These are phyloP conservation scores for Hyaena hyaena DNA, from an alignment of 2,113 vertebrate species.

Conservation along the genomic window DNA sequence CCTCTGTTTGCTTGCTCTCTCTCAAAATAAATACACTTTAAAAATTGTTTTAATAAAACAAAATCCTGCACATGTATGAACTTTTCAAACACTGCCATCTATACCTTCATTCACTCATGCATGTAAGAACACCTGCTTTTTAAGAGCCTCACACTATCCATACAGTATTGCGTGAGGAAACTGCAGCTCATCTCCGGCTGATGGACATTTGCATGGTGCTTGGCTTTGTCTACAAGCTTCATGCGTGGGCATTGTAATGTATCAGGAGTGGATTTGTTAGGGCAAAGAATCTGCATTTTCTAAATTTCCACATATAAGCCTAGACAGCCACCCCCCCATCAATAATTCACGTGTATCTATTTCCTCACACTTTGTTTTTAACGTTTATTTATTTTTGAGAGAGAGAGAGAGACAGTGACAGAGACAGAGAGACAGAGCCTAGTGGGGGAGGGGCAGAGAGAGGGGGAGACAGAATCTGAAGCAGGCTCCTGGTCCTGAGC, in stretches of 20 bases:
- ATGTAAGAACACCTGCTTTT: not conserved
- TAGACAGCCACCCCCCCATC: not conserved
- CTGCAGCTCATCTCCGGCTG: not conserved
- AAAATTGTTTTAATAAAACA: too few species aligned
- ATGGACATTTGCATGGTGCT: not conserved
- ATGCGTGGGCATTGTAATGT: not conserved
- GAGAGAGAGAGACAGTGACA: too few species aligned
- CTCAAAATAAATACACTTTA: too few species aligned
- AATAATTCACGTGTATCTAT: not conserved
- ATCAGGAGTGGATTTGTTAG: not conserved
- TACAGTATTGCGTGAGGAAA: not conserved
- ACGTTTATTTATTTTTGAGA: too few species aligned
- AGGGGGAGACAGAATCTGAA: too few species aligned
- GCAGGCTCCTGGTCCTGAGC: too few species aligned
- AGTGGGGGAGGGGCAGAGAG: too few species aligned
- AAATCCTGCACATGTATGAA: fast-evolving
- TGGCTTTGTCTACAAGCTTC: not conserved
- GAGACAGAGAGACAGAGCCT: too few species aligned
- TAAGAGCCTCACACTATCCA: too few species aligned
- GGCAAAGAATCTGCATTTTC: not conserved
- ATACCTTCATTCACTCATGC: too few species aligned
- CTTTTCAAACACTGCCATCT: too few species aligned
- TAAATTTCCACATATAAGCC: not conserved
- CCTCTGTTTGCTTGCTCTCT: too few species aligned
- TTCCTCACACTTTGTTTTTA: not conserved